These are phyloP conservation scores for Erythrocercus mccallii DNA, from an alignment of 2,113 vertebrate species.

Conservation along the genomic window DNA sequence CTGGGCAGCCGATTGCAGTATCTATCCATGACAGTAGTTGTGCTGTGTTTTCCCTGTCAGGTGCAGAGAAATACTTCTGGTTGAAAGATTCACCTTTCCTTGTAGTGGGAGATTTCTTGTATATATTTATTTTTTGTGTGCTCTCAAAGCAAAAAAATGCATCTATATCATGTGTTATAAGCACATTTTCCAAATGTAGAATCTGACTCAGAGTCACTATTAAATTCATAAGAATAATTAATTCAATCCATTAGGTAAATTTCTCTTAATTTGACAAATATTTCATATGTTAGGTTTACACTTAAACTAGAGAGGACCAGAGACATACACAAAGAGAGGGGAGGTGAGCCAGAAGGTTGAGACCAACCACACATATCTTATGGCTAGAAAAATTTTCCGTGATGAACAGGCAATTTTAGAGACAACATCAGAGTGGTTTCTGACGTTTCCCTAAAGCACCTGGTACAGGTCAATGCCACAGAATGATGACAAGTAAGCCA, in stretches of 20 bases:
- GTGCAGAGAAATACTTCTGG: neutral
- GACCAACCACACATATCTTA: neutral
- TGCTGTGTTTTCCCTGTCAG: neutral
- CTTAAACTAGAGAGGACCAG: neutral
- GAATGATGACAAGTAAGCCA: neutral
- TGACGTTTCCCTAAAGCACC: neutral
- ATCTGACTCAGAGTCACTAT: neutral
- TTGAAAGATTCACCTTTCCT: neutral
- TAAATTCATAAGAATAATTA: neutral
- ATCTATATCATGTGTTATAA: neutral
- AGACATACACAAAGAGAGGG: neutral
- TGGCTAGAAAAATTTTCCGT: neutral
- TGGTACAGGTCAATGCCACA: neutral
- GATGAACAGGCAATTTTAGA: neutral
- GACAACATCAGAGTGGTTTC: neutral
- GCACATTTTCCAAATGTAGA: neutral
- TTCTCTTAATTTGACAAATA: neutral
- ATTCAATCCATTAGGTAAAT: neutral
- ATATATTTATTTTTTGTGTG: neutral
- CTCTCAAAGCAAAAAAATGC: neutral
- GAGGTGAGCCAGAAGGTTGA: neutral
- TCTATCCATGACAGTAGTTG: neutral
- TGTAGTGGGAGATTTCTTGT: neutral
- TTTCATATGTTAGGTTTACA: neutral
- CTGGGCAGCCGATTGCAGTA: neutral